A percentile compares a stretch with the other conserved stretches of the same genome.
Evolutionary conservation across 2,797 vertebrate genomes (phyloP).

Genomic region (Lagorchestes hirsutus): DNA sequence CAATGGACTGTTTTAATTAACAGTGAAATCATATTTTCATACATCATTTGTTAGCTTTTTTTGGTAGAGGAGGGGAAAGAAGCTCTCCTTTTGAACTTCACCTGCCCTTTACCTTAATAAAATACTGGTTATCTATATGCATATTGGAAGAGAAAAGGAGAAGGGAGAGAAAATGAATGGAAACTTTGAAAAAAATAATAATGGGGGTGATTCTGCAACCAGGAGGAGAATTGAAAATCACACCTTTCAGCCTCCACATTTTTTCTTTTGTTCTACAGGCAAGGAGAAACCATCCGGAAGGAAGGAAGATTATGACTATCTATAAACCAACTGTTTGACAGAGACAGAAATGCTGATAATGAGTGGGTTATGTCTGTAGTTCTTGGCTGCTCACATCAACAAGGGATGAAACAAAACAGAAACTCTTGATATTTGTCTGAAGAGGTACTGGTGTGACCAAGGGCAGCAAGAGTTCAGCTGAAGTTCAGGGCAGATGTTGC

Average conservation of each 20-base stretch:
- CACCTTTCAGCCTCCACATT: slow-evolving; percentile 80
- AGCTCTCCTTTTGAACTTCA: not conserved
- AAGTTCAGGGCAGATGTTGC: slow-evolving; percentile 94
- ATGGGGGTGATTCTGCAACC: slow-evolving; percentile 58
- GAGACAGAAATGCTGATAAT: slow-evolving; percentile 94
- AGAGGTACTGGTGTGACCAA: slow-evolving; percentile 86
- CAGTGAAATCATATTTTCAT: not conserved
- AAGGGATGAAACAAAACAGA: slow-evolving; percentile 90
- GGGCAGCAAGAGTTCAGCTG: slow-evolving; percentile 90
- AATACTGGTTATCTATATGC: not conserved
- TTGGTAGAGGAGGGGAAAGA: not conserved
- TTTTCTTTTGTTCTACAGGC: slow-evolving; percentile 84
- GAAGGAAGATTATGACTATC: slow-evolving; percentile 89
- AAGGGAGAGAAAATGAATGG: slow-evolving; percentile 27
- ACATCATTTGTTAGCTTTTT: not conserved
- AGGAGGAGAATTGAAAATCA: slow-evolving; percentile 78
- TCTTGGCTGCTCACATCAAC: slow-evolving; percentile 87
- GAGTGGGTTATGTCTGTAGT: slow-evolving; percentile 88
- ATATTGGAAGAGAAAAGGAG: not conserved
- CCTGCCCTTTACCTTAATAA: not conserved
- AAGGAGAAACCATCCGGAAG: slow-evolving; percentile 91
- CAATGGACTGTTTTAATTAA: not conserved
- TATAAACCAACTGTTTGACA: slow-evolving; percentile 89
- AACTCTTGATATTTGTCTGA: slow-evolving; percentile 89
- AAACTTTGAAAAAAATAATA: slow-evolving; percentile 20